These are phyloP conservation scores for Sanderia malayensis DNA, from an alignment of 30 jellyfish, hydroid and myxozoan species.

Conservation along the genomic window DNA sequence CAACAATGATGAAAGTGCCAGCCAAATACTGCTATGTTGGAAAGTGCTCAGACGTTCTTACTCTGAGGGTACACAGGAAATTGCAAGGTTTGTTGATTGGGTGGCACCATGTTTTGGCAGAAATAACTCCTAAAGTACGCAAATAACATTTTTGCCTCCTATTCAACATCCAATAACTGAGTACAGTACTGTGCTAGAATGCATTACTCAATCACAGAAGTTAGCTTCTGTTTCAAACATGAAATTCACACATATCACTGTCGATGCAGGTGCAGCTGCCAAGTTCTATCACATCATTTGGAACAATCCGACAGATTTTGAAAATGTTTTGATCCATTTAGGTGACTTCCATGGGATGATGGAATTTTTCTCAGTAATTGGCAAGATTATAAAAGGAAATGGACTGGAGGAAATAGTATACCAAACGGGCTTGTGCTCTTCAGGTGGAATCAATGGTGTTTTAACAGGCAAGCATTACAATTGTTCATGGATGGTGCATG, in stretches of 20 bases:
- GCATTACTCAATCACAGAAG: conserved; percentile 23
- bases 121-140: conserved; percentile 7
- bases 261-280: conserved; percentile 42
- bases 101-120: conserved; percentile 2
- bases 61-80: background rate
- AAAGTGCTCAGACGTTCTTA: background rate
- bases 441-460: conserved; percentile 47
- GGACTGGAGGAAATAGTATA: conserved; percentile 45
- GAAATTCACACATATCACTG: conserved; percentile 30
- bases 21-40: background rate
- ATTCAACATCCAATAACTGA: conserved; percentile 33
- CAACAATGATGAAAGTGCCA: too few relatives aligned
- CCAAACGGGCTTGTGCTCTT: conserved; percentile 47
- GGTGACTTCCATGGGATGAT: conserved; percentile 40
- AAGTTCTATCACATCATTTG: conserved; percentile 34
- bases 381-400: conserved; percentile 28
- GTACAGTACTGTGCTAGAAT: conserved; percentile 42
- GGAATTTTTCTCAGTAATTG: conserved; percentile 31
- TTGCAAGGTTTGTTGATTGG: conserved; percentile 10
- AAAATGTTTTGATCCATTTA: conserved; percentile 27
- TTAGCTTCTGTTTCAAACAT: conserved; percentile 23
- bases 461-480: conserved; percentile 50
- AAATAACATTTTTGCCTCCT: conserved; percentile 30
- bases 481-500: conserved; percentile 45
- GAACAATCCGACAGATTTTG: conserved; percentile 41